Evolutionary conservation across 2,797 vertebrate species (phyloP).

Genomic region (Galago senegalensis): DNA sequence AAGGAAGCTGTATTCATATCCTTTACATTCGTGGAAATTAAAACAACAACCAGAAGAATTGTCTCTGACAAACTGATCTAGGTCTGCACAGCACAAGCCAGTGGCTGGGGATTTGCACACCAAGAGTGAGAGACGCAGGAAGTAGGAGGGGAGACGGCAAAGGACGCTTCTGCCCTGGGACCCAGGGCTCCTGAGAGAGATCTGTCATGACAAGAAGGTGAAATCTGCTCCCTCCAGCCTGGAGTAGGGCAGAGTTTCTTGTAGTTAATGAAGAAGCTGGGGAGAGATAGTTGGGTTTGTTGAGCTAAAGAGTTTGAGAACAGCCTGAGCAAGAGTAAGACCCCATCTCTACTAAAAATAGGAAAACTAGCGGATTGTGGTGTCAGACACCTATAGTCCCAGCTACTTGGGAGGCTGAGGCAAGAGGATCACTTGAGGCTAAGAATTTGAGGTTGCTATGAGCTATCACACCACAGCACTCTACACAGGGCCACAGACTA

Average conservation of each 20-base stretch:
- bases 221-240: background rate
- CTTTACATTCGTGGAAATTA: background rate
- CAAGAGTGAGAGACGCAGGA: background rate
- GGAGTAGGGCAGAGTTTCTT: background rate
- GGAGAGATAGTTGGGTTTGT: background rate
- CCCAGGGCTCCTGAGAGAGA: fast-evolving
- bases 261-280: background rate
- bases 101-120: fast-evolving
- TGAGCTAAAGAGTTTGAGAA: too few relatives aligned
- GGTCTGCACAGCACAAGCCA: background rate
- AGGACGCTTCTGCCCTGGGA: background rate
- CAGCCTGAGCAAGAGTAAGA: too few relatives aligned
- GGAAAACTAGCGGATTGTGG: too few relatives aligned
- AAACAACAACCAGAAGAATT: background rate
- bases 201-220: background rate
- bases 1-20: background rate
- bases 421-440: too few relatives aligned
- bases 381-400: too few relatives aligned
- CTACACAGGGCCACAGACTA: too few relatives aligned
- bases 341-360: too few relatives aligned
- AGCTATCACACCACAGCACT: too few relatives aligned
- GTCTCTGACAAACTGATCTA: constrained; percentile 5
- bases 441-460: too few relatives aligned
- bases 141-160: too few relatives aligned
- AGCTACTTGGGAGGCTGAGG: too few relatives aligned